Percentiles rank a stretch among this genome's conserved stretches.
These are phyloP conservation scores for Triplophysa tibetana DNA, from an alignment of 2,113 vertebrate species.

Conservation along the genomic window DNA sequence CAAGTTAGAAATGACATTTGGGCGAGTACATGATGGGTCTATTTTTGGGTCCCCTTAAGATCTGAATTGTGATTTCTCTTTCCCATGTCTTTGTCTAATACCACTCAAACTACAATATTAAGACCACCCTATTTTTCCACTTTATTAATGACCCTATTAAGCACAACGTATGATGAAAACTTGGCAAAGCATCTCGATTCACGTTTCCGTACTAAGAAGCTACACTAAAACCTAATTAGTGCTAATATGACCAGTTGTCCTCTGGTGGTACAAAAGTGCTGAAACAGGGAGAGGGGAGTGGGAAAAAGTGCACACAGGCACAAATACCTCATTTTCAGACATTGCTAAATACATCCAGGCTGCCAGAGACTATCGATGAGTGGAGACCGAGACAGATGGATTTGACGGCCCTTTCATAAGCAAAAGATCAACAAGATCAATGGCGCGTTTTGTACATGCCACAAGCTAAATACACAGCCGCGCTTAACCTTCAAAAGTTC, in stretches of 20 bases:
- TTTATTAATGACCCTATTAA: conserved; percentile 11
- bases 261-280: conserved; percentile 44
- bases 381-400: conserved; percentile 51
- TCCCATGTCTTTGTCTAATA: neutral
- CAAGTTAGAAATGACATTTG: too few species aligned
- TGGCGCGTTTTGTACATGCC: conserved; percentile 46
- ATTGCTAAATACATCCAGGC: conserved; percentile 49
- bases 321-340: conserved; percentile 52
- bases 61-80: too few species aligned
- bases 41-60: too few species aligned
- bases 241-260: conserved; percentile 73
- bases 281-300: conserved; percentile 44
- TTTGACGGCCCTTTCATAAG: conserved; percentile 55
- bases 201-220: conserved; percentile 72
- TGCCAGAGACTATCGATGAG: conserved; percentile 49
- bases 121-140: neutral
- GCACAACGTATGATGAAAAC: conserved; percentile 66
- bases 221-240: conserved; percentile 63
- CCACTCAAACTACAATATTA: neutral
- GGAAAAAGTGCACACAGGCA: conserved; percentile 39
- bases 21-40: too few species aligned
- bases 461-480: conserved; percentile 46
- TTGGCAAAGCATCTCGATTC: conserved; percentile 67
- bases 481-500: conserved; percentile 50
- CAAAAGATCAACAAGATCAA: conserved; percentile 54